phyloP scores from a whole-genome alignment of 2,888 invertebrate genomes.

The Limulus polyphemus region DNA sequence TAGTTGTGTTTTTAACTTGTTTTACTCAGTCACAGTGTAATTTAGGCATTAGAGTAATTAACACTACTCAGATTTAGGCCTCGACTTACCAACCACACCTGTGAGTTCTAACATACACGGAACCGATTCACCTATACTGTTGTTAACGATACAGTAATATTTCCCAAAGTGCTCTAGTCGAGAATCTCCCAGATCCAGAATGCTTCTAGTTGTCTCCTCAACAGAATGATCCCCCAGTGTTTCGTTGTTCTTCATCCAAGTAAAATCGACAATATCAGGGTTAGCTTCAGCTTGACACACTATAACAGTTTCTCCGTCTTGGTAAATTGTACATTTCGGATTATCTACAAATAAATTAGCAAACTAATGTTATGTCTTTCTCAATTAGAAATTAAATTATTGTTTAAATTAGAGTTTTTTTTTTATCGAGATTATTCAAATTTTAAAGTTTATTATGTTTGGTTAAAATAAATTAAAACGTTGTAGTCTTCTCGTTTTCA shows the following conservation, averaged over 20 bases:
- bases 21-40: too few species aligned
- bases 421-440: too few species aligned
- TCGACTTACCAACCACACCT: neutral
- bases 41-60: too few species aligned
- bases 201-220: neutral
- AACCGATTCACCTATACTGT: neutral
- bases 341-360: neutral
- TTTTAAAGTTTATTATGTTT: too few species aligned
- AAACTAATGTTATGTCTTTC: too few species aligned
- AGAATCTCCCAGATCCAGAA: neutral
- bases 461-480: too few species aligned
- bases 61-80: too few species aligned
- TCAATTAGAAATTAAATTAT: too few species aligned
- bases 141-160: slow-evolving; percentile 5
- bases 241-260: slow-evolving; percentile 2
- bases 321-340: neutral
- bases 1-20: too few species aligned
- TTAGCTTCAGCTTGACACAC: slow-evolving; percentile 3
- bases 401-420: too few species aligned
- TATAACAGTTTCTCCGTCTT: slow-evolving; percentile 1
- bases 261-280: neutral
- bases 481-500: too few species aligned
- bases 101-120: neutral
- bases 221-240: neutral
- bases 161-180: neutral